Evolutionary conservation across 2,888 invertebrate genomes (phyloP).

Genomic region (Anticlea derivata): DNA sequence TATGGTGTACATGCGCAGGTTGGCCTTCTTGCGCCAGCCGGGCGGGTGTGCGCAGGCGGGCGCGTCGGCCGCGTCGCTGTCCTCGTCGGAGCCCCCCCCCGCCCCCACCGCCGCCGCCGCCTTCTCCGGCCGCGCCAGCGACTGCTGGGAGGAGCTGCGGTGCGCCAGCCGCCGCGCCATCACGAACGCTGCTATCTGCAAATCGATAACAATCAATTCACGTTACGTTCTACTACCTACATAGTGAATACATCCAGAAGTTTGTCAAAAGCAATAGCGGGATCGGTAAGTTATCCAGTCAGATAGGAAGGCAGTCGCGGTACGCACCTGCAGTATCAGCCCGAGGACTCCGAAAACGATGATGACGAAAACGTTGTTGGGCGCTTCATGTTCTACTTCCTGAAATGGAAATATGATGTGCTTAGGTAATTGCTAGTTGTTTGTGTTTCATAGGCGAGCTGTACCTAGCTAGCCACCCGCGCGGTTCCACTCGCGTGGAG

Average conservation of each 20-base stretch:
- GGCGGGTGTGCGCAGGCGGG: constrained; percentile 48
- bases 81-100: constrained; percentile 39
- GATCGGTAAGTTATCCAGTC: too few species aligned
- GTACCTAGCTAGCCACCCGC: too few species aligned
- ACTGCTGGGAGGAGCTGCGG: constrained; percentile 31
- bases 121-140: constrained; percentile 28
- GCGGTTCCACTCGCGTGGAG: too few species aligned
- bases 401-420: constrained; percentile 39
- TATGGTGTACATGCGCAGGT: constrained; percentile 78
- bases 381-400: constrained; percentile 77
- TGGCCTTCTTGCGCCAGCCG: constrained; percentile 74
- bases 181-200: constrained; percentile 66
- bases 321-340: constrained; percentile 61
- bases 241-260: too few species aligned
- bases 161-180: constrained; percentile 60
- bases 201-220: not conserved
- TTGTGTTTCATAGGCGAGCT: too few species aligned
- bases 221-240: not conserved
- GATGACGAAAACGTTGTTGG: constrained; percentile 74
- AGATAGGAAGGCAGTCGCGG: too few species aligned
- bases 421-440: too few species aligned
- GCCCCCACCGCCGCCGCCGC: constrained; percentile 31
- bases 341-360: constrained; percentile 64
- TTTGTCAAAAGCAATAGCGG: too few species aligned
- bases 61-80: constrained; percentile 47